A percentile compares a stretch with the other conserved stretches of the same genome.
Conservation (phyloP, 2,113 vertebrate genomes). For the Rhadina sibilatrix region DNA sequence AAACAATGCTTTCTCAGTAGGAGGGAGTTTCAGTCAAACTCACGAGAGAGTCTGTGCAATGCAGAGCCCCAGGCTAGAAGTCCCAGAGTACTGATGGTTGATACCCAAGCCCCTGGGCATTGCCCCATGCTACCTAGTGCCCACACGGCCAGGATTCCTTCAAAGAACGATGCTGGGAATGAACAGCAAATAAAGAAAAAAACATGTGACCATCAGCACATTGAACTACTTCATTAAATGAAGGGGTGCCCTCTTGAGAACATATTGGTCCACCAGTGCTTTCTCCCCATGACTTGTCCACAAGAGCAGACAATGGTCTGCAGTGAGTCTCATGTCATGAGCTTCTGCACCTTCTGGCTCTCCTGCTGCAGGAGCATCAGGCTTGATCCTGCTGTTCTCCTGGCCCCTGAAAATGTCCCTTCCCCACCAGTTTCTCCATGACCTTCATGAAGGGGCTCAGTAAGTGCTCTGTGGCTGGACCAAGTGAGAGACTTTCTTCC, state of each 20-base stretch:
- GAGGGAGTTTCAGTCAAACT: background rate
- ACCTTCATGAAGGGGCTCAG: background rate
- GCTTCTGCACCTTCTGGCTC: background rate
- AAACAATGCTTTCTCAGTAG: background rate
- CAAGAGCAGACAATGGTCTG: background rate
- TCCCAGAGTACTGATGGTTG: background rate
- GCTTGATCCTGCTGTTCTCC: background rate
- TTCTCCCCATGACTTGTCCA: background rate
- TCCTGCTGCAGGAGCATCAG: background rate
- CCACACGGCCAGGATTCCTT: background rate
- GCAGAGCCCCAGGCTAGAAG: background rate
- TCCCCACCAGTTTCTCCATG: background rate
- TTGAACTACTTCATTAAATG: background rate
- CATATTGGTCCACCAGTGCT: background rate
- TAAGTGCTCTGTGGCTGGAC: background rate
- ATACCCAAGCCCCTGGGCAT: background rate
- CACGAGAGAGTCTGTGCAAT: background rate
- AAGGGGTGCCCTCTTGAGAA: background rate
- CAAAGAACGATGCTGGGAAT: background rate
- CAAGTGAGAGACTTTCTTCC: background rate
- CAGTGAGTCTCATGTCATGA: background rate
- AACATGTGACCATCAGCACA: background rate
- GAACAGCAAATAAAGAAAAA: background rate
- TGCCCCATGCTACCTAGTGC: accelerated
- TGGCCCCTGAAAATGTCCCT: background rate